Evolutionary conservation across 2,797 vertebrate genomes (phyloP), one percentile per base, ranked within the genome.

Genomic region (Gouania willdenowi): DNA sequence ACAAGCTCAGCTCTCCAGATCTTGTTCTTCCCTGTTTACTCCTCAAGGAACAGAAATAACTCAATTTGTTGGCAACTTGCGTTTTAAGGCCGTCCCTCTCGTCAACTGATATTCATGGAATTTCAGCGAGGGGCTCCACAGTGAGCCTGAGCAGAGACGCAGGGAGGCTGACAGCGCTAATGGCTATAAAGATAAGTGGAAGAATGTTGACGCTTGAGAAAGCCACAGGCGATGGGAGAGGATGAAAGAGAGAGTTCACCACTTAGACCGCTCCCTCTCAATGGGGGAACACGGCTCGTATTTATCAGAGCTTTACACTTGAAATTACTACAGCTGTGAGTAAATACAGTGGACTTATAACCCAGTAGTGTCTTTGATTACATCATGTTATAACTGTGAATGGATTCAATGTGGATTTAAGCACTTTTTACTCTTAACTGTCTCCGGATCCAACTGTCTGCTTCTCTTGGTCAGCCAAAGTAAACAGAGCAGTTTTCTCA

Each of bases 141-240:
- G 63, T 89, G 89, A 91, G 81, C 66, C 75, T 81, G 82, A 84
- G 79, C 87, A 90, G 89, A 81, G 74, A 80, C 53, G 14, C 54
- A 8, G 71, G 75, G 74, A 79, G 81, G 81, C 74, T 87, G 83
- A 88, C 82, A 85, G 76, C 64, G 70, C 76, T 85, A 88, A 88
- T 88, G 85, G 84, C 84, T 84, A 81, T 84, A 85, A 85, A 88
- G 88, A 88, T 90, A 88, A 88, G 83, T 85, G 77, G 79, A 85
- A 81, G 82, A 88, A 87, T 88, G 85, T 80, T 71, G 71, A 82
- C 32, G 69, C 55, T 77, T 41, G 38, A 68, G 63, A 77, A 71
- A 79, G 86, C 81, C 82, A 83, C 78, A 79, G 83, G 84, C 86
- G 73, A 73, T 41, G 62, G 54, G 42, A 47, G 72, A 66, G 71